Evolutionary conservation across 2,797 vertebrate genomes (phyloP).

Genomic region (Acanthiza pusilla): DNA sequence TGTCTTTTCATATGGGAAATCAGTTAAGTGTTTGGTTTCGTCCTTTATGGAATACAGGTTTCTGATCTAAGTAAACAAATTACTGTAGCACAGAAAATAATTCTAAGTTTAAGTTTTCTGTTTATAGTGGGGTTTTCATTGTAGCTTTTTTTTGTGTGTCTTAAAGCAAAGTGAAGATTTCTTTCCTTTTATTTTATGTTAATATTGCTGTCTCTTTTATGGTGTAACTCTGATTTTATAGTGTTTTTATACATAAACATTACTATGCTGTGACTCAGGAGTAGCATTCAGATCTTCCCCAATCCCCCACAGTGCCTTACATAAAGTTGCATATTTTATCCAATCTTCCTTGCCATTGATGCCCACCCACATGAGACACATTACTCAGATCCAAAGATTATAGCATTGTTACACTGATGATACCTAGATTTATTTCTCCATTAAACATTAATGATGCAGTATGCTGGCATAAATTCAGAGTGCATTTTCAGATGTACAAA

Average conservation of each 20-base stretch:
- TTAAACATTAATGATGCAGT: conserved; percentile 35
- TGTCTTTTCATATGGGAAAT: background rate
- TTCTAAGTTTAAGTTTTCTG: background rate
- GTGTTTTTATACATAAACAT: background rate
- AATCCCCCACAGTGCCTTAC: background rate
- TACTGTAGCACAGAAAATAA: background rate
- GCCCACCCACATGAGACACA: conserved; percentile 26
- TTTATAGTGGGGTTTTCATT: background rate
- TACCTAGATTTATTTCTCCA: conserved; percentile 41
- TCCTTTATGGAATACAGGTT: background rate
- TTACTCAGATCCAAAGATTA: conserved; percentile 38
- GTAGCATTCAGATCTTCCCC: background rate
- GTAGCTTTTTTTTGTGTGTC: background rate
- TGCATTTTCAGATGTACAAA: background rate
- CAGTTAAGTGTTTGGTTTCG: background rate
- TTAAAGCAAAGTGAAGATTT: background rate
- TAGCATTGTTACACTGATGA: conserved; percentile 49
- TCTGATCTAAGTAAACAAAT: background rate
- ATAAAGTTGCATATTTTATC: conserved; percentile 30
- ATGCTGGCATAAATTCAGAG: background rate
- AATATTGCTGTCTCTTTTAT: background rate
- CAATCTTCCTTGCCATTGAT: conserved; percentile 23
- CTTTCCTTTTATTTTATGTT: background rate
- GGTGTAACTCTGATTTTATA: background rate
- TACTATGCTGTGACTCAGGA: conserved; percentile 7